Base-by-base conservation (phyloP, 1,140 invertebrate genomes). In the Gryon sp. region DNA sequence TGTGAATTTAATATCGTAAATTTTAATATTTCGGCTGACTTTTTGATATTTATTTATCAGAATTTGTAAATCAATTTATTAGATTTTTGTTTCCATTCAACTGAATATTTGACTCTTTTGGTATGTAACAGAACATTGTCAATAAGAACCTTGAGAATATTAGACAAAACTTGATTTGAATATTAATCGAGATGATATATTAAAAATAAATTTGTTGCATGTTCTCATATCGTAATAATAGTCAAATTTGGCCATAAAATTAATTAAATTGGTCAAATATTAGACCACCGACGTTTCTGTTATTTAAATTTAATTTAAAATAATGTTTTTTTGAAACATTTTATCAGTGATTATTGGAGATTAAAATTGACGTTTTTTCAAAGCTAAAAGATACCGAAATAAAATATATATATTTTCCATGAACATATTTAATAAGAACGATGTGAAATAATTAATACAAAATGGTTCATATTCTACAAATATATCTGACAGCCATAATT, bases 111-210 rank as follows among this genome's bases (percentile, higher is more conserved):
- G n/a, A n/a, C n/a, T n/a, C n/a, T n/a, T n/a, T n/a, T n/a, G n/a
- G n/a, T n/a, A n/a, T n/a, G n/a, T n/a, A n/a, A n/a, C n/a, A n/a
- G n/a, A n/a, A n/a, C n/a, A n/a, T n/a, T n/a, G n/a, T n/a, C n/a
- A n/a, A n/a, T n/a, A n/a, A n/a, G n/a, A n/a, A n/a, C n/a, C n/a
- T n/a, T n/a, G n/a, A n/a, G n/a, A n/a, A n/a, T n/a, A n/a, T n/a
- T n/a, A n/a, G n/a, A n/a, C n/a, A n/a, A n/a, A n/a, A n/a, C n/a
- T n/a, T n/a, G n/a, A n/a, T n/a, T n/a, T n/a, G n/a, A n/a, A n/a
- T n/a, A n/a, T n/a, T n/a, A n/a, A n/a, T n/a, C n/a, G n/a, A n/a
- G 38, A 34, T 65, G 15, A 63, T 40, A 62, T 62, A 48, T 62
- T 48, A 19, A 6, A 48, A 38, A 63, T 50, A 40, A 50, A 40